Evolutionary conservation across 2,888 invertebrate species (phyloP).

Genomic region (Aelia acuminata): DNA sequence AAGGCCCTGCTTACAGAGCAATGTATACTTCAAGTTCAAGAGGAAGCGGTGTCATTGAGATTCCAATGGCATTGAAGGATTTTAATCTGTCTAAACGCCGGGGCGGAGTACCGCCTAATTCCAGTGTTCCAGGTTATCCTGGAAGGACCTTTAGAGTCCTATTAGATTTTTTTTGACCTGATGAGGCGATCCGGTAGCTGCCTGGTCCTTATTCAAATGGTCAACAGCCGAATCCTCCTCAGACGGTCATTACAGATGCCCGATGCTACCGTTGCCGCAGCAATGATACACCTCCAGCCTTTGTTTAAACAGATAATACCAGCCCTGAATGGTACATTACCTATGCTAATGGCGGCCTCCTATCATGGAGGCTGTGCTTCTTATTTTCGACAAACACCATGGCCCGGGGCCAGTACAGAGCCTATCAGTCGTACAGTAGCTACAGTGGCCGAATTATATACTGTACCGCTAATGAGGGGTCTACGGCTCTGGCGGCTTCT

Average conservation of each 20-base stretch:
- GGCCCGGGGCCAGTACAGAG: not conserved
- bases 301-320: slow-evolving; percentile 35
- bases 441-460: not conserved
- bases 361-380: not conserved
- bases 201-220: slow-evolving; percentile 26
- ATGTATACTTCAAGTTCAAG: not conserved
- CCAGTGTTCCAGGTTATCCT: not conserved
- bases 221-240: not conserved
- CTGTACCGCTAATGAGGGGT: not conserved
- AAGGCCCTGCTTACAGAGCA: not conserved
- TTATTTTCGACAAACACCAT: slow-evolving; percentile 29
- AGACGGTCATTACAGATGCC: slow-evolving; percentile 17
- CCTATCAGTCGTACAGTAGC: slow-evolving; percentile 16
- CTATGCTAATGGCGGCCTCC: slow-evolving; percentile 34
- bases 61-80: slow-evolving; percentile 18
- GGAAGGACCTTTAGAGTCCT: slow-evolving; percentile 8
- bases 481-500: not conserved
- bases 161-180: slow-evolving; percentile 24
- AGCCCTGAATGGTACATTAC: slow-evolving; percentile 13
- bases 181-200: slow-evolving; percentile 25
- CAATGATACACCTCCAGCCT: slow-evolving; percentile 41
- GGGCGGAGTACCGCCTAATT: slow-evolving; percentile 8
- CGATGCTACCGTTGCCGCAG: slow-evolving; percentile 35
- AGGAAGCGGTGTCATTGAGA: slow-evolving; percentile 22
- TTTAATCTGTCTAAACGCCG: slow-evolving; percentile 33